Evolutionary conservation across 2,888 invertebrate species (phyloP), one percentile per base, ranked within the genome.

Genomic region (Dascillus cervinus): DNA sequence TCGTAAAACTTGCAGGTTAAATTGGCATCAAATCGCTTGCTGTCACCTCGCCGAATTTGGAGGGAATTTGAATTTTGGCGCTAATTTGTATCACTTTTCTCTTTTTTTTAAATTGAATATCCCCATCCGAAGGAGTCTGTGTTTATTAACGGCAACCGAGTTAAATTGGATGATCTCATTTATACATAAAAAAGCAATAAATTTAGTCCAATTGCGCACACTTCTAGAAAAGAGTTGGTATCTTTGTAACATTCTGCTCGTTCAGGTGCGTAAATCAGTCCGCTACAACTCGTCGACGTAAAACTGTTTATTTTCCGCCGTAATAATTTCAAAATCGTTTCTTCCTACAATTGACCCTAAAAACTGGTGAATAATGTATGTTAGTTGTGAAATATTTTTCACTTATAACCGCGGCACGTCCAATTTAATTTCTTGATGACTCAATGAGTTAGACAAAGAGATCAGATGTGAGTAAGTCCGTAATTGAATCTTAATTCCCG

Each of bases 401-500:
- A n/a, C n/a, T n/a, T n/a, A n/a, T n/a, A n/a, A 17, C 17, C 5
- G 17, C 4, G 5, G 17, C 8, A 17, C 8, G 17, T 17, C 8
- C 8, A 17, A 17, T 6, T 17, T 8, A 17, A 17, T 17, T 17
- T 17, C 17, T 17, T 17, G 17, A 6, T 8, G 5, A 17, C 17
- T 17, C 8, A 6, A 8, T 6, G 17, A 17, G 4, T 17, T 4
- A 6, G 8, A 8, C 17, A 17, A 17, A 8, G 17, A 17, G 5
- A 8, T 17, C 5, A 17, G 17, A 17, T 4, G n/a, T n/a, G 4
- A 17, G 17, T 17, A 17, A 4, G 17, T 4, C 17, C 17, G 17
- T 8, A 17, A 4, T 17, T 17, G 8, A 17, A 17, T 29, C 41
- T 23, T 30, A 41, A 45, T 43, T 45, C 45, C 44, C 45, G 45